Percentiles rank a stretch among this genome's conserved stretches.
These are phyloP conservation scores for Drosophila takahashii DNA, from an alignment of 1,140 invertebrate genomes.

Conservation along the genomic window DNA sequence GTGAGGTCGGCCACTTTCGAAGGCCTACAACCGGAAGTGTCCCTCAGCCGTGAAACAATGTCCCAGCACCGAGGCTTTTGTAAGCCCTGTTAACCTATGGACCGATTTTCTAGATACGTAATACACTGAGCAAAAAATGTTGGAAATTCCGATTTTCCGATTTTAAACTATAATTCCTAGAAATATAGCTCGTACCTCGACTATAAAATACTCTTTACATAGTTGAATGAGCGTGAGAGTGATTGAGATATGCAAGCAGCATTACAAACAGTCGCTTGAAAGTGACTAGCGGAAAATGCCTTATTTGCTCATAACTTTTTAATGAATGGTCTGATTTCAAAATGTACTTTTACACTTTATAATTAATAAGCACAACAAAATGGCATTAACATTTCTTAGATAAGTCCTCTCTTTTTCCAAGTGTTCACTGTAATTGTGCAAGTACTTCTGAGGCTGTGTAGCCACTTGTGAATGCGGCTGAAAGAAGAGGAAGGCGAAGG, in stretches of 20 bases:
- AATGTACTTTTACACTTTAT: too few species aligned
- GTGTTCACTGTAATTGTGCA: constrained; percentile 7
- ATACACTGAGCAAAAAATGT: neutral
- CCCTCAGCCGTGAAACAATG: constrained; percentile 29
- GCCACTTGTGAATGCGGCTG: constrained; percentile 37
- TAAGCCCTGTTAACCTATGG: neutral
- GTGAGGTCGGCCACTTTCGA: constrained; percentile 3
- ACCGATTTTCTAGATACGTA: neutral
- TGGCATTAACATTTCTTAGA: too few species aligned
- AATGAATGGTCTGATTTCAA: too few species aligned
- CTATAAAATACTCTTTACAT: too few species aligned
- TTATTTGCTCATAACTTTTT: too few species aligned
- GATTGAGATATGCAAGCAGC: too few species aligned
- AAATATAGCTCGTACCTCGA: too few species aligned
- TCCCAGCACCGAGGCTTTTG: constrained; percentile 6
- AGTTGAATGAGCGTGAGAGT: too few species aligned
- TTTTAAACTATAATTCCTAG: too few species aligned
- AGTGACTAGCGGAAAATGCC: too few species aligned
- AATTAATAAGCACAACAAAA: too few species aligned
- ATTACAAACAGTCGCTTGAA: too few species aligned
- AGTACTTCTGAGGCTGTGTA: neutral
- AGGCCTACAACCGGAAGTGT: constrained; percentile 41
- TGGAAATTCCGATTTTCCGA: neutral
- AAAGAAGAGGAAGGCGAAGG: neutral
- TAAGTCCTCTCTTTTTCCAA: neutral